Percentiles rank a stretch among this genome's conserved stretches.
Evolutionary conservation across 2,888 invertebrate genomes (phyloP).

Genomic region (Deilephila elpenor): DNA sequence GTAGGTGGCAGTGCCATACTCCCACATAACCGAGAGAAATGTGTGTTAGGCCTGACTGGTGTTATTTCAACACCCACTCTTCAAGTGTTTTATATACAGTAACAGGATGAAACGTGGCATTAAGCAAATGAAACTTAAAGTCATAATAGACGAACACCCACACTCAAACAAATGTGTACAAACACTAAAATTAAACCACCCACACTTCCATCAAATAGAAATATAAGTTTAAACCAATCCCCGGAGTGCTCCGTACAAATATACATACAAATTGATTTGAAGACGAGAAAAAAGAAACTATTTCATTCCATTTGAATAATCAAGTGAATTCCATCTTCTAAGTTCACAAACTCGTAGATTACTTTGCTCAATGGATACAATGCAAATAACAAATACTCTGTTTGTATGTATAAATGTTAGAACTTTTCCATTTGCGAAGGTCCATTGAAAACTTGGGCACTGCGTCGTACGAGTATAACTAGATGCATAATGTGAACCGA

Average conservation of each 20-base stretch:
- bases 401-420: slow-evolving; percentile 27
- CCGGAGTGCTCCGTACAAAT: slow-evolving; percentile 5
- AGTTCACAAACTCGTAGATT: slow-evolving; percentile 25
- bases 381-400: slow-evolving; percentile 24
- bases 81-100: too few species aligned
- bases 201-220: neutral
- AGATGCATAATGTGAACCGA: slow-evolving; percentile 13
- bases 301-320: slow-evolving; percentile 26
- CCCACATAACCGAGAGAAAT: too few species aligned
- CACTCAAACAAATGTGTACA: neutral
- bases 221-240: slow-evolving; percentile 21
- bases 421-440: slow-evolving; percentile 24
- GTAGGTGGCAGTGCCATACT: too few species aligned
- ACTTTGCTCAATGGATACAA: slow-evolving; percentile 23
- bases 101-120: too few species aligned
- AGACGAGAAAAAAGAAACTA: slow-evolving; percentile 23
- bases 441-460: slow-evolving; percentile 15
- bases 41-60: too few species aligned
- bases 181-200: neutral
- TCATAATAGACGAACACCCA: neutral
- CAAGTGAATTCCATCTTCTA: slow-evolving; percentile 25
- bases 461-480: slow-evolving; percentile 6
- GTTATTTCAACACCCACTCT: too few species aligned
- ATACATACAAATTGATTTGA: slow-evolving; percentile 22
- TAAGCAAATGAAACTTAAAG: too few species aligned